phyloP scores from a whole-genome alignment of 2,113 vertebrate species.

The Cygnus buccinator region DNA sequence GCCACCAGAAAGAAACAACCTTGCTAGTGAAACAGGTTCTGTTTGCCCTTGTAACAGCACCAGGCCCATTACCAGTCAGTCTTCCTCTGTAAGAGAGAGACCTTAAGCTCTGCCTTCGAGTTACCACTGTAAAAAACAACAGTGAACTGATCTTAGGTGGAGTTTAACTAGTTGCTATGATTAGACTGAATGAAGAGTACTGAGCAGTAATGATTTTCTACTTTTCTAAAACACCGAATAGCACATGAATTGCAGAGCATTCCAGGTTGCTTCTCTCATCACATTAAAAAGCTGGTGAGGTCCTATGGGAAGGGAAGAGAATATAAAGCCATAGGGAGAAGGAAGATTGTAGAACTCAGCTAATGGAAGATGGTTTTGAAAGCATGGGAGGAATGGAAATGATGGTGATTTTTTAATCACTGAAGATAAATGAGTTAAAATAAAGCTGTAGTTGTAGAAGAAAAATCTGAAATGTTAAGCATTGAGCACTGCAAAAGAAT shows the following conservation, averaged over 20 bases:
- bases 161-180: background rate
- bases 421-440: background rate
- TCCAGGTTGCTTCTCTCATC: background rate
- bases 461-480: background rate
- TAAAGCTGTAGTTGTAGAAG: background rate
- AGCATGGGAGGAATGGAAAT: background rate
- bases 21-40: background rate
- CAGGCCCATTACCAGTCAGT: background rate
- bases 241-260: background rate
- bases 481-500: background rate
- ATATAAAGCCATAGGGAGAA: background rate
- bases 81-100: background rate
- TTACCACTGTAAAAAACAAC: background rate
- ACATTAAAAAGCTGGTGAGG: background rate
- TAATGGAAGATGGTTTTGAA: background rate
- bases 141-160: background rate
- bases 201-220: background rate
- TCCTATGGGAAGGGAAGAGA: background rate
- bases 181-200: background rate
- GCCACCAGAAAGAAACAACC: background rate
- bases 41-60: background rate
- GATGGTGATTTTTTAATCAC: background rate
- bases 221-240: background rate
- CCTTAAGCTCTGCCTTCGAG: background rate
- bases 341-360: background rate